A percentile compares a stretch with the other conserved stretches of the same genome.
Evolutionary conservation across 64 coral and sea anemone genomes (phyloP).

Genomic region (Stylophora pistillata): DNA sequence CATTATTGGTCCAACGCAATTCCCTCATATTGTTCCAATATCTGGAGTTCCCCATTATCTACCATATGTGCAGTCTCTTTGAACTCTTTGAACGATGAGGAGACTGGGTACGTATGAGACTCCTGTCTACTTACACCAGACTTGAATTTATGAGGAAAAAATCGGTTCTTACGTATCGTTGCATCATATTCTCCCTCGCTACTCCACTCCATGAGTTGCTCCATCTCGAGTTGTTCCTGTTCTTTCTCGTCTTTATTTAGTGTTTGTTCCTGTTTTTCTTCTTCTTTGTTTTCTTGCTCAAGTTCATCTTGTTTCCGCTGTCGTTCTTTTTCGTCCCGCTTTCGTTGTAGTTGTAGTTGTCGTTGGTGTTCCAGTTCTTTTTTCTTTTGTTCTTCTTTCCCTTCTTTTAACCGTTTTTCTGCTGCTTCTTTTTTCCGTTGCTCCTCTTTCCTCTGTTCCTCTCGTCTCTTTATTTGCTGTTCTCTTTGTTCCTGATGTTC

Average conservation of each 20-base stretch:
- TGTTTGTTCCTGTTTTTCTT: not conserved
- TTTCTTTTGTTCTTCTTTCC: not conserved
- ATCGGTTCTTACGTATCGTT: constrained; percentile 5
- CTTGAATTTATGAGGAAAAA: not conserved
- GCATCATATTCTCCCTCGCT: constrained; percentile 39
- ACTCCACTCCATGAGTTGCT: constrained; percentile 43
- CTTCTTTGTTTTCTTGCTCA: not conserved
- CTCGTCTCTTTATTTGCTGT: not conserved
- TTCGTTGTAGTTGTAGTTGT: not conserved
- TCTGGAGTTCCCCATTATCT: too few relatives aligned
- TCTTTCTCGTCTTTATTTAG: not conserved
- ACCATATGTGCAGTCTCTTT: too few relatives aligned
- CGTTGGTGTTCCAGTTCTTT: not conserved
- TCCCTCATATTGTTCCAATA: not conserved
- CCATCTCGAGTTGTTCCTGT: not conserved
- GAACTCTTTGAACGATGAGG: too few relatives aligned
- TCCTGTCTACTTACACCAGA: too few relatives aligned
- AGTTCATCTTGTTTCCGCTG: not conserved
- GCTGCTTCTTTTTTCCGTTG: not conserved
- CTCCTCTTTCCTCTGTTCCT: not conserved
- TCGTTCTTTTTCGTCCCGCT: not conserved
- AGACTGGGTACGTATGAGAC: too few relatives aligned
- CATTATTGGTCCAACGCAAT: not conserved
- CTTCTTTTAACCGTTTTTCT: not conserved
- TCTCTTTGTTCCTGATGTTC: not conserved